phyloP scores from a whole-genome alignment of 2,888 invertebrate species.

The Acrocyrtus sp. region DNA sequence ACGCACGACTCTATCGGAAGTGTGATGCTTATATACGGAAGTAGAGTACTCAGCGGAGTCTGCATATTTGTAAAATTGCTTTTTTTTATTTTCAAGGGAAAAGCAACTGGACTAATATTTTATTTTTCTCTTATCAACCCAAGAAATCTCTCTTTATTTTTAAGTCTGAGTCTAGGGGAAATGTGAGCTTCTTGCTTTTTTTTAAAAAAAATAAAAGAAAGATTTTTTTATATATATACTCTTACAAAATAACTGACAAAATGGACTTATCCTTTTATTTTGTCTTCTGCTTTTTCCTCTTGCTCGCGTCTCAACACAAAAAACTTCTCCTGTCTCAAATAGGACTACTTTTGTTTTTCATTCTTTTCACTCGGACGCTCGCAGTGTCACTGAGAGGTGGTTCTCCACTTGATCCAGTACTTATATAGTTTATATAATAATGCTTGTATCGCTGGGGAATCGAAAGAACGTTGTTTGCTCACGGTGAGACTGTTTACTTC shows the following conservation, averaged over 20 bases:
- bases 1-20: neutral
- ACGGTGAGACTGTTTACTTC: slow-evolving; percentile 26
- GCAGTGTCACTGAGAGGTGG: slow-evolving; percentile 56
- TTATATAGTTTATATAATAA: slow-evolving; percentile 43
- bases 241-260: no score
- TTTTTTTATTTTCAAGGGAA: slow-evolving; percentile 9
- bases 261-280: slow-evolving; percentile 21
- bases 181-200: no score
- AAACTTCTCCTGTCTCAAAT: neutral
- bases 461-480: slow-evolving; percentile 21
- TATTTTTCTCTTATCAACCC: neutral
- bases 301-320: slow-evolving; percentile 11
- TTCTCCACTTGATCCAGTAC: slow-evolving; percentile 50
- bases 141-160: no score
- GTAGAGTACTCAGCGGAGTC: slow-evolving; percentile 41
- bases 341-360: slow-evolving; percentile 32
- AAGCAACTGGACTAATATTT: slow-evolving; percentile 6
- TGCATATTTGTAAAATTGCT: slow-evolving; percentile 40
- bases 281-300: slow-evolving; percentile 13
- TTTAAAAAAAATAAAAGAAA: no score
- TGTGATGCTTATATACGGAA: slow-evolving; percentile 27
- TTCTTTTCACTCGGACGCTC: slow-evolving; percentile 58
- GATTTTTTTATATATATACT: no score
- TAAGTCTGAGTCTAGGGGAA: no score
- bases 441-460: slow-evolving; percentile 10